Evolutionary conservation across 1,140 invertebrate genomes (phyloP), one percentile per base, ranked within the genome.

Genomic region (Sweltsa coloradensis): DNA sequence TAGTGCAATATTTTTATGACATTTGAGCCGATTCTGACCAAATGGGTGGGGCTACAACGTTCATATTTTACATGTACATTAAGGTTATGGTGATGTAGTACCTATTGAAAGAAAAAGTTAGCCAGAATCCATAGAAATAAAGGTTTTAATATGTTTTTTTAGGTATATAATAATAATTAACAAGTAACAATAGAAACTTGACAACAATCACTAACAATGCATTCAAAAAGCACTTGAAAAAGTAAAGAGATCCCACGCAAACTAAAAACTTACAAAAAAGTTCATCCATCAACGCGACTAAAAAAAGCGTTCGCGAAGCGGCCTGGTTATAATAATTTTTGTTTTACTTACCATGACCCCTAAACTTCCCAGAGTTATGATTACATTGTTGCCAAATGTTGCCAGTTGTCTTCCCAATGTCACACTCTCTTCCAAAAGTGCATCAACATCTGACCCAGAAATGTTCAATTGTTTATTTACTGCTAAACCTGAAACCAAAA

Each of bases 291-390:
- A 5, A n/a, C 18, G 11, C 9, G 21, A 27, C 7, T 29, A 47
- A 7, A 31, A 45, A 31, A 42, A 27, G 21, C 14, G 23, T 42
- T n/a, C 34, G 23, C 39, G 7, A 3, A 44, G 14, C 11, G 29
- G 34, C 36, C 14, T 23, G 23, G 29, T 40, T 25, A 50, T 41
- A 9, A 19, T 31, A 41, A 27, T 11, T 14, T 39, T 34, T 19
- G 9, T 25, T 47, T 31, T 41, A 51, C 52, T 53, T 60, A 70
- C 68, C 53, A 69, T 19, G 31, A 68, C 54, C 51, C 68, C 68
- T 25, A 59, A 51, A 11, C 56, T 55, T 50, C 66, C 67, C 41
- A 69, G 43, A 25, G 68, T 69, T 23, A 56, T 57, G 22, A 70
- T 48, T 39, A 68, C 53, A 23, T 63, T 57, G 24, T 63, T 62